phyloP scores from a whole-genome alignment of 2,113 vertebrate genomes.

The Neofelis nebulosa region DNA sequence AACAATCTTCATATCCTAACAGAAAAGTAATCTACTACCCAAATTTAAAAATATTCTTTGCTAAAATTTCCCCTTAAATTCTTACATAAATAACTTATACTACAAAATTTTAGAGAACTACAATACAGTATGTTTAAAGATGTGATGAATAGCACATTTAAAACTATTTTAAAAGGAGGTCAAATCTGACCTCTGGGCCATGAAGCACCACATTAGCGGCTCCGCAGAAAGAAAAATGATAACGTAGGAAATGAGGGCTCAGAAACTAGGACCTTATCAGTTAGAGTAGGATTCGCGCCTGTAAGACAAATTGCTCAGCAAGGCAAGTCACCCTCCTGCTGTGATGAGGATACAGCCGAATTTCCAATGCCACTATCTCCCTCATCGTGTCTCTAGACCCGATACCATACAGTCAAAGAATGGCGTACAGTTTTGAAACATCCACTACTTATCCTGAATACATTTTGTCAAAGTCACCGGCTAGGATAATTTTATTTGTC shows the following conservation, averaged over 20 bases:
- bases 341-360: slow-evolving; percentile 87
- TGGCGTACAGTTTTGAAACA: slow-evolving; percentile 83
- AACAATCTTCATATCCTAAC: slow-evolving; percentile 29
- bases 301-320: slow-evolving; percentile 90
- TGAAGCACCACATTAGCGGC: slow-evolving; percentile 86
- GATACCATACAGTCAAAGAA: slow-evolving; percentile 80
- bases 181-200: slow-evolving; percentile 89
- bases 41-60: slow-evolving; percentile 60
- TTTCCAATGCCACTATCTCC: slow-evolving; percentile 86
- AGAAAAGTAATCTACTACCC: slow-evolving; percentile 45
- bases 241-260: slow-evolving; percentile 88
- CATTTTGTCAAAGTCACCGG: slow-evolving; percentile 83
- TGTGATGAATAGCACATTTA: slow-evolving; percentile 81
- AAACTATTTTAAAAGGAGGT: slow-evolving; percentile 86
- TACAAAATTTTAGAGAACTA: slow-evolving; percentile 72
- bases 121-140: slow-evolving; percentile 74
- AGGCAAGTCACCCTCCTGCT: slow-evolving; percentile 89
- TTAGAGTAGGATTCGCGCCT: slow-evolving; percentile 87
- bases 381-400: slow-evolving; percentile 84
- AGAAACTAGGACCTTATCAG: slow-evolving; percentile 89
- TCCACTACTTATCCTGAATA: slow-evolving; percentile 84
- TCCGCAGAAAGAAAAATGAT: slow-evolving; percentile 88
- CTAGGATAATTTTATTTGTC: slow-evolving; percentile 83
- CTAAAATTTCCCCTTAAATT: slow-evolving; percentile 29
- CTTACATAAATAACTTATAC: slow-evolving; percentile 69